Conservation (phyloP, 2,797 vertebrate genomes). For the Denticeps clupeoides region DNA sequence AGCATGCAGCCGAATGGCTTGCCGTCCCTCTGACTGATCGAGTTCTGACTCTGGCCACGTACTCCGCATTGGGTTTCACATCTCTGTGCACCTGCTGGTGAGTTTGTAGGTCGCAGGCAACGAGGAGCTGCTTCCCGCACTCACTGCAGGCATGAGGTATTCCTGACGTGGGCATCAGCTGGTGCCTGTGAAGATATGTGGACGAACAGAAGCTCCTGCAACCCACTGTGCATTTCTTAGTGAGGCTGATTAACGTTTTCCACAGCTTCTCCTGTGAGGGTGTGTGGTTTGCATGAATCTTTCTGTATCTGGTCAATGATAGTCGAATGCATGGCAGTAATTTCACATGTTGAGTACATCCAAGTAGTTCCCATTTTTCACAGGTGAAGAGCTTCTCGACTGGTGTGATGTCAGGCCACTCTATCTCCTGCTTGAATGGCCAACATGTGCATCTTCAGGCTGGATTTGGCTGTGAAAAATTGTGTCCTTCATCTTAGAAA, state of each 20-base stretch:
- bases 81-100: constrained; percentile 35
- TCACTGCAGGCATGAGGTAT: constrained; percentile 15
- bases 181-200: constrained; percentile 35
- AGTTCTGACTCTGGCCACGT: constrained; percentile 41
- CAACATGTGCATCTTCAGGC: constrained; percentile 32
- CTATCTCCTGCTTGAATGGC: constrained; percentile 29
- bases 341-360: too few species aligned
- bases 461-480: constrained; percentile 27
- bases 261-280: too few species aligned
- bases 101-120: constrained; percentile 17
- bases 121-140: constrained; percentile 35
- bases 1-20: constrained; percentile 31
- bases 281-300: too few species aligned
- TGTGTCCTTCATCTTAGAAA: constrained; percentile 23
- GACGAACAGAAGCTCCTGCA: constrained; percentile 29
- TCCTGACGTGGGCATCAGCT: constrained; percentile 16
- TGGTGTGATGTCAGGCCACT: constrained; percentile 31
- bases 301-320: too few species aligned
- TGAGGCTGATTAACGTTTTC: too few species aligned
- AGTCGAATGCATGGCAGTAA: too few species aligned
- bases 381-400: constrained; percentile 22
- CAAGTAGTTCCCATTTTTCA: too few species aligned
- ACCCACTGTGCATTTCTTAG: too few species aligned
- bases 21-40: constrained; percentile 30
- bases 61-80: constrained; percentile 30